These are phyloP conservation scores for Vicugna pacos DNA, from an alignment of 2,113 vertebrate species.

Conservation along the genomic window DNA sequence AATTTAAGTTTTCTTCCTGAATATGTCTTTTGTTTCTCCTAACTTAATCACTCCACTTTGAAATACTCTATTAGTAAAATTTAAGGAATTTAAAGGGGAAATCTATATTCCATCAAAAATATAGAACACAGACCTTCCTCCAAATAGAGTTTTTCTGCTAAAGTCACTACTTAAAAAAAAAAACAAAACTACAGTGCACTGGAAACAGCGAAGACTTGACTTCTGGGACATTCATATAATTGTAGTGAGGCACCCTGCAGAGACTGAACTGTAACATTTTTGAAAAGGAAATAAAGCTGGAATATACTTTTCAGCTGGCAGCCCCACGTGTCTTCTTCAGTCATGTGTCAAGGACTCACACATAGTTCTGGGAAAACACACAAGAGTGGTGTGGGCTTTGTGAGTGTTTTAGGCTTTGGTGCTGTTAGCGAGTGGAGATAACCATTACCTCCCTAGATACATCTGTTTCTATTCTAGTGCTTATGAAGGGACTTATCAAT, in stretches of 20 bases:
- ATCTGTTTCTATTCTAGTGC: background rate
- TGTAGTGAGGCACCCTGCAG: background rate
- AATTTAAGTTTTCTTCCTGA: background rate
- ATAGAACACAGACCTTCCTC: background rate
- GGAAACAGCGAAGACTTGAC: background rate
- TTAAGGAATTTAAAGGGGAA: background rate
- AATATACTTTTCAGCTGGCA: constrained; percentile 2
- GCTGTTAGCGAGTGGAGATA: background rate
- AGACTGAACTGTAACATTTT: background rate
- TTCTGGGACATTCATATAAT: background rate
- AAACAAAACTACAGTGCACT: background rate
- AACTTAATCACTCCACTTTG: constrained; percentile 29
- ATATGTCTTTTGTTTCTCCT: background rate
- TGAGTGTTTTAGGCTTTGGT: background rate
- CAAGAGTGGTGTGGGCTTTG: background rate
- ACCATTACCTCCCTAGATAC: background rate
- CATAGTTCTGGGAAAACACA: background rate
- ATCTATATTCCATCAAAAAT: constrained; percentile 51
- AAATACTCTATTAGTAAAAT: background rate
- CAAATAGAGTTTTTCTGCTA: background rate
- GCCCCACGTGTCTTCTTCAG: background rate
- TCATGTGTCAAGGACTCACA: background rate
- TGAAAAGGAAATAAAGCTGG: background rate
- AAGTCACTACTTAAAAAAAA: background rate
- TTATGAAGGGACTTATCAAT: background rate